Evolutionary conservation across 2,797 vertebrate species (phyloP).

Genomic region (Argyrosomus regius): DNA sequence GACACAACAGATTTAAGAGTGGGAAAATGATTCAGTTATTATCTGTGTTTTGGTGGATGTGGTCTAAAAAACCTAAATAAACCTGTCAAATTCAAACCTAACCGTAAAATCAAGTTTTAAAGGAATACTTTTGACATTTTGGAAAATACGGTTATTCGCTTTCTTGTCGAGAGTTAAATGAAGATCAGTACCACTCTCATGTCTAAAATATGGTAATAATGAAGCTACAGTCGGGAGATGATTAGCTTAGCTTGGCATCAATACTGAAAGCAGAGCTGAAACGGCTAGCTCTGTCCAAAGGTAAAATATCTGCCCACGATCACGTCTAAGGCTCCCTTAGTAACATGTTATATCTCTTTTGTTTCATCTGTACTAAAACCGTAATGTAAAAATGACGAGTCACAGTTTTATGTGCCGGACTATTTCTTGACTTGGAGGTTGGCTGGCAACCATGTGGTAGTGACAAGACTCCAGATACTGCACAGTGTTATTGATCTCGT

Average conservation of each 20-base stretch:
- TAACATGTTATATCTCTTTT: background rate
- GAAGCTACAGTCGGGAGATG: background rate
- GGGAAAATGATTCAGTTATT: conserved; percentile 9
- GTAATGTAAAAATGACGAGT: background rate
- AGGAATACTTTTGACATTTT: background rate
- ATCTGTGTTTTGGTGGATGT: background rate
- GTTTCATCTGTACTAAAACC: background rate
- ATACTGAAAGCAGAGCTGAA: background rate
- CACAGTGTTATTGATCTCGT: background rate
- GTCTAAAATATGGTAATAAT: background rate
- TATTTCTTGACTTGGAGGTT: background rate
- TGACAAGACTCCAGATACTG: background rate
- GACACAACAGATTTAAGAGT: conserved; percentile 24
- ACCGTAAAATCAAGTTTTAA: background rate
- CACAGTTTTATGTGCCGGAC: background rate
- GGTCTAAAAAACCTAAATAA: background rate
- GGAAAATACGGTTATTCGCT: background rate
- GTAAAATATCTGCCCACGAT: background rate
- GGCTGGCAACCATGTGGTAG: background rate
- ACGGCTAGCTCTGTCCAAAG: background rate
- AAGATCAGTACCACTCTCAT: background rate
- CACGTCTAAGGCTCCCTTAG: background rate
- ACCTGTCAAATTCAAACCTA: background rate
- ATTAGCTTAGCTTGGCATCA: background rate
- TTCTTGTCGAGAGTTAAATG: background rate